These are phyloP conservation scores for Steatornis caripensis DNA, from an alignment of 2,113 vertebrate species.

Conservation along the genomic window DNA sequence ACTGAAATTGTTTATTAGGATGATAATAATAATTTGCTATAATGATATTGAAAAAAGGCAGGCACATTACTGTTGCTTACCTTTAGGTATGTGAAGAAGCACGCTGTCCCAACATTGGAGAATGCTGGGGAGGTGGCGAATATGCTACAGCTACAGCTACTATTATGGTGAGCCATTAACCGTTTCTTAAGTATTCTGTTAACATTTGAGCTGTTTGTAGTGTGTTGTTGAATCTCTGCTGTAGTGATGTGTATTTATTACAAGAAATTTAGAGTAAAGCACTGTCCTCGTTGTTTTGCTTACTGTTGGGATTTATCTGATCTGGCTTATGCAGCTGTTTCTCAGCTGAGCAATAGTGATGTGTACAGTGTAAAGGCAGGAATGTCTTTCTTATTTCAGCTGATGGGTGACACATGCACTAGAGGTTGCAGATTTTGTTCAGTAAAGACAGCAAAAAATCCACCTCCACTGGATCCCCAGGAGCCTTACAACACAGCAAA, in stretches of 20 bases:
- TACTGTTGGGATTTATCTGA: background rate
- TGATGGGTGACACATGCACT: constrained; percentile 98
- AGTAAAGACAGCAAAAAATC: constrained; percentile 87
- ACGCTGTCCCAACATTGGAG: constrained; percentile 96
- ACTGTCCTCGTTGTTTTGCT: background rate
- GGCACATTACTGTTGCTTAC: background rate
- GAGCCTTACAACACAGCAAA: constrained; percentile 91
- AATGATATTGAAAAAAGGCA: background rate
- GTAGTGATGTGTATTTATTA: background rate
- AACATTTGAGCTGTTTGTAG: background rate
- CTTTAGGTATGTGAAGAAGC: constrained; percentile 95
- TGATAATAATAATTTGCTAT: background rate
- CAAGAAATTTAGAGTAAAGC: background rate
- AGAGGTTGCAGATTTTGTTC: constrained; percentile 97
- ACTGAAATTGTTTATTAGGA: background rate
- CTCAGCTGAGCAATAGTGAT: background rate
- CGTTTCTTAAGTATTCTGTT: background rate
- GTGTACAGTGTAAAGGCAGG: background rate
- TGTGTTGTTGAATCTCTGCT: background rate
- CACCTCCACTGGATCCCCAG: constrained; percentile 82
- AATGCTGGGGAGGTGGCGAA: constrained; percentile 97
- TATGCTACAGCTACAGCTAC: constrained; percentile 93
- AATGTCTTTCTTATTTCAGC: constrained; percentile 65
- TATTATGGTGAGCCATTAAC: constrained; percentile 87
- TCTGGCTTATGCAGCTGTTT: background rate